Percentiles rank a stretch among this genome's conserved stretches.
Evolutionary conservation across 2,797 vertebrate species (phyloP).

Genomic region (Vespertilio murinus): DNA sequence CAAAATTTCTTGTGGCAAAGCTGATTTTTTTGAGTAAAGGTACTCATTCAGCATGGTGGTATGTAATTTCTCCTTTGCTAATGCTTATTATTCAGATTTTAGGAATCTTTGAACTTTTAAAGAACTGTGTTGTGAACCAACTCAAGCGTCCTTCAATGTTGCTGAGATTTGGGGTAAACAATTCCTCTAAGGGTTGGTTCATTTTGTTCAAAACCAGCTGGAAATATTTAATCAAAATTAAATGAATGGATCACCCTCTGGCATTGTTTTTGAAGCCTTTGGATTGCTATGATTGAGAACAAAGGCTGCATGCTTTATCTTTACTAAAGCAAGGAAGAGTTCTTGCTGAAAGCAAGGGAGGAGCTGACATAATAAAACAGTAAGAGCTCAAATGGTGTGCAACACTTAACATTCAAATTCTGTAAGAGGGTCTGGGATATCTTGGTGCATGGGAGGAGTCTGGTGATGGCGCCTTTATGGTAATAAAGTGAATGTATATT

Average conservation of each 20-base stretch:
- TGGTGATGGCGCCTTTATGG: background rate
- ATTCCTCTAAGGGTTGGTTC: conserved; percentile 4
- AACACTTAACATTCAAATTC: background rate
- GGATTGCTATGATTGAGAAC: background rate
- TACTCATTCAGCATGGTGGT: background rate
- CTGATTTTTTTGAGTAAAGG: conserved; percentile 19
- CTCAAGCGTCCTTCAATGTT: background rate
- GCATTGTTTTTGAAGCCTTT: conserved; percentile 4
- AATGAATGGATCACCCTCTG: background rate
- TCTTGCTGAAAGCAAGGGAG: background rate
- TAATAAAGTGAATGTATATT: background rate
- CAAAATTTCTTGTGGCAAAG: conserved; percentile 34
- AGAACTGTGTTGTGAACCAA: conserved; percentile 16
- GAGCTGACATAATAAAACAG: background rate
- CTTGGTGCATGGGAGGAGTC: background rate
- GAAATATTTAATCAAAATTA: conserved; percentile 54
- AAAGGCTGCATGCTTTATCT: background rate
- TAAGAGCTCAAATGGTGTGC: too few species aligned
- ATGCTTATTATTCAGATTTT: background rate
- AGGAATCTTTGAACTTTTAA: conserved; percentile 31
- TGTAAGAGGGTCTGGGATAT: background rate
- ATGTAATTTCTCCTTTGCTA: background rate
- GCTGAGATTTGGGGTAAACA: conserved; percentile 39
- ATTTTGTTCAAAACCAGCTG: conserved; percentile 53
- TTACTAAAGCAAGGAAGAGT: background rate